A percentile compares a stretch with the other conserved stretches of the same genome.
Evolutionary conservation across 2,888 invertebrate species (phyloP).

Genomic region (Hofmannophila pseudospretella): DNA sequence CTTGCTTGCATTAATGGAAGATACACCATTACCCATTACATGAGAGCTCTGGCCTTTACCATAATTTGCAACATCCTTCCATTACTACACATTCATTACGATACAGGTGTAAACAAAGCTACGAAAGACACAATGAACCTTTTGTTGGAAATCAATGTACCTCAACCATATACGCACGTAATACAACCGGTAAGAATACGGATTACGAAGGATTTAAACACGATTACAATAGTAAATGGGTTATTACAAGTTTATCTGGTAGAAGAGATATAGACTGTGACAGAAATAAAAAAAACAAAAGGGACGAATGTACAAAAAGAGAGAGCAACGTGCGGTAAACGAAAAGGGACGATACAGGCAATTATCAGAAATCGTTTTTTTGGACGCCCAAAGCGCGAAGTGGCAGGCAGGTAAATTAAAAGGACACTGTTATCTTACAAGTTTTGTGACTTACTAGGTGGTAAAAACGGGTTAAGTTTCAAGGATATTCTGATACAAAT

Average conservation of each 20-base stretch:
- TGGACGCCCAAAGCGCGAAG: slow-evolving; percentile 2
- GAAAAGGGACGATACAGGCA: slow-evolving; percentile 9
- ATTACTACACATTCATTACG: slow-evolving; percentile 4
- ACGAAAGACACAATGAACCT: slow-evolving; percentile 1
- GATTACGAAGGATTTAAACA: slow-evolving; percentile 7
- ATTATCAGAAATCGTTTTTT: slow-evolving; percentile 7
- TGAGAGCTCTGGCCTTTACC: slow-evolving; percentile 3
- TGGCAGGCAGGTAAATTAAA: slow-evolving; percentile 11
- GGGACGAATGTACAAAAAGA: background rate
- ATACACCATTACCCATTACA: background rate
- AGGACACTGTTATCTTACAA: slow-evolving; percentile 5
- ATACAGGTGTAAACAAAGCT: slow-evolving; percentile 6
- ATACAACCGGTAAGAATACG: background rate
- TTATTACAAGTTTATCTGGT: background rate
- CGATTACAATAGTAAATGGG: slow-evolving; percentile 2
- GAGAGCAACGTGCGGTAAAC: slow-evolving; percentile 5
- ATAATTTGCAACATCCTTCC: slow-evolving; percentile 10
- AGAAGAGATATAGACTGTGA: slow-evolving; percentile 1
- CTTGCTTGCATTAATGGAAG: too few species aligned
- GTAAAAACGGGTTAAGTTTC: slow-evolving; percentile 1
- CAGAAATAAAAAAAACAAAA: slow-evolving; percentile 4
- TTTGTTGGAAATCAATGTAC: slow-evolving; percentile 5
- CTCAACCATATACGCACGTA: slow-evolving; percentile 4
- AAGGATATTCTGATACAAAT: background rate
- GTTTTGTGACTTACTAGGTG: background rate